phyloP scores from a whole-genome alignment of 2,888 invertebrate genomes.

The Lucinisca nassula region DNA sequence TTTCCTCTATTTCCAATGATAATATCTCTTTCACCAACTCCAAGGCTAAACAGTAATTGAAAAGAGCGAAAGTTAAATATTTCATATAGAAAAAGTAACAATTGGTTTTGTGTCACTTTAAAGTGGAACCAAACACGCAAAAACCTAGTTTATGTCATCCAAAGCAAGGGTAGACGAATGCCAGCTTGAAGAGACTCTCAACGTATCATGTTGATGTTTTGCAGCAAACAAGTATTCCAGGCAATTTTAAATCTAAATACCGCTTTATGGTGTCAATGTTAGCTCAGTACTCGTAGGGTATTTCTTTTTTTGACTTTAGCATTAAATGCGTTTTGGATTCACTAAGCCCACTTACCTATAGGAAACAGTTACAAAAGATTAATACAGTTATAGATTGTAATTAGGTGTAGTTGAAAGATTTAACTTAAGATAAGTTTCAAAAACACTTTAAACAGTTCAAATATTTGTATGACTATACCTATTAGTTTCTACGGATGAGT shows the following conservation, averaged over 20 bases:
- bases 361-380: slow-evolving; percentile 5
- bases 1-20: neutral
- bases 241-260: too few relatives aligned
- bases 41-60: neutral
- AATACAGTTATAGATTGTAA: slow-evolving; percentile 3
- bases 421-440: neutral
- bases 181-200: too few relatives aligned
- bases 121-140: too few relatives aligned
- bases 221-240: too few relatives aligned
- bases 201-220: too few relatives aligned
- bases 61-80: neutral
- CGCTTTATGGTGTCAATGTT: too few relatives aligned
- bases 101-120: neutral
- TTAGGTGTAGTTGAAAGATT: neutral
- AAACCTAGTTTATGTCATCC: too few relatives aligned
- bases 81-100: neutral
- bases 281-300: too few relatives aligned
- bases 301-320: too few relatives aligned
- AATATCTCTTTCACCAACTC: neutral
- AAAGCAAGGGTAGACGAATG: too few relatives aligned
- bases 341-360: too few relatives aligned
- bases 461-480: neutral
- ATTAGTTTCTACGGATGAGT: slow-evolving; percentile 7
- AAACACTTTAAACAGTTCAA: neutral
- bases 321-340: too few relatives aligned